Evolutionary conservation across 2,888 invertebrate genomes (phyloP).

Genomic region (Lissocephala sabroskyi): DNA sequence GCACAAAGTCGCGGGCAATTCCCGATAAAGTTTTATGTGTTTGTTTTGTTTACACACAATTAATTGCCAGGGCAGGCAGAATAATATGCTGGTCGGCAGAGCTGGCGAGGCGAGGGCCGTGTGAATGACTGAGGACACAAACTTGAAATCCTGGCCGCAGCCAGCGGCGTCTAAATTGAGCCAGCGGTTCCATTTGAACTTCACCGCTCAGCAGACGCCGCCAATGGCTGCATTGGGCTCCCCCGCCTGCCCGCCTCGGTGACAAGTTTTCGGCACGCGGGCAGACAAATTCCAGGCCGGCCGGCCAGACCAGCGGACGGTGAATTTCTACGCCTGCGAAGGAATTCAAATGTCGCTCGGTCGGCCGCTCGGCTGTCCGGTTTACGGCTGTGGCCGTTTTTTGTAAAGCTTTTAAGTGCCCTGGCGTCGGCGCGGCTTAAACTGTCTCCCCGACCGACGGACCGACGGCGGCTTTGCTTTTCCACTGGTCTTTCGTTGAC

Average conservation of each 20-base stretch:
- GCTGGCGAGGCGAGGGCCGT: not conserved
- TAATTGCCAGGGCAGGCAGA: slow-evolving; percentile 35
- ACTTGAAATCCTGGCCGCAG: slow-evolving; percentile 23
- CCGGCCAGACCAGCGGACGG: slow-evolving; percentile 4
- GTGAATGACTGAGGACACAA: slow-evolving; percentile 47
- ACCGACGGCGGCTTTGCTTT: slow-evolving; percentile 1
- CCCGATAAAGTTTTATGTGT: slow-evolving; percentile 31
- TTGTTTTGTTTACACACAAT: slow-evolving; percentile 39
- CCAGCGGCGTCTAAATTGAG: slow-evolving; percentile 51
- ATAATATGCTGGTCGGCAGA: slow-evolving; percentile 6
- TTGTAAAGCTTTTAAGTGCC: slow-evolving; percentile 66
- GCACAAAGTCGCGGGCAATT: not conserved
- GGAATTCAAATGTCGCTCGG: not conserved
- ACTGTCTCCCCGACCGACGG: slow-evolving; percentile 20
- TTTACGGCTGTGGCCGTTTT: not conserved
- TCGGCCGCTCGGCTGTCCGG: not conserved
- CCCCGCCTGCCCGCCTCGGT: slow-evolving; percentile 45
- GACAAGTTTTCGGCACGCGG: slow-evolving; percentile 71
- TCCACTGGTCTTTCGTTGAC: slow-evolving; percentile 14
- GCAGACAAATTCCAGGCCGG: slow-evolving; percentile 59
- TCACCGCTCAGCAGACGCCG: slow-evolving; percentile 24
- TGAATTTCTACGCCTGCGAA: not conserved
- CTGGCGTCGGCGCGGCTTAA: slow-evolving; percentile 67
- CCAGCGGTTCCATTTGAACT: slow-evolving; percentile 38
- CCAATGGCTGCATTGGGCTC: slow-evolving; percentile 22